A percentile compares a stretch with the other conserved stretches of the same genome.
Conservation (phyloP, 2,888 invertebrate genomes). For the Andricus quercusramuli region DNA sequence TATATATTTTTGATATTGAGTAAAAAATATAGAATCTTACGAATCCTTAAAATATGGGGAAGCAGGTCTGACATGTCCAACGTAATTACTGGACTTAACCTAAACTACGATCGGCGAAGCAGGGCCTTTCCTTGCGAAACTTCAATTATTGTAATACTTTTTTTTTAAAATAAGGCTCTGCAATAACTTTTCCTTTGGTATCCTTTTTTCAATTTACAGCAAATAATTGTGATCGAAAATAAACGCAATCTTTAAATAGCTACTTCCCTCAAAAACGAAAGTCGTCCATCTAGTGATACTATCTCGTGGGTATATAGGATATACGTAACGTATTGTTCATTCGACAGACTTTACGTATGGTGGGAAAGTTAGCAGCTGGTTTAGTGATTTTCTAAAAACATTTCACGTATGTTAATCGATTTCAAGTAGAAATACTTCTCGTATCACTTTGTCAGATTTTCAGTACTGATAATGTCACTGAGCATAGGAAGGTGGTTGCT, state of each 20-base stretch:
- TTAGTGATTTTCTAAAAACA: conserved; percentile 32
- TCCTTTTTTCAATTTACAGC: background rate
- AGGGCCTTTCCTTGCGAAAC: no score
- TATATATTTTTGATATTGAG: no score
- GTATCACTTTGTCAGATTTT: conserved; percentile 17
- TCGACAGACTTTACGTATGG: conserved; percentile 31
- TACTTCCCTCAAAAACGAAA: conserved; percentile 29
- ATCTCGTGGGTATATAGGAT: conserved; percentile 34
- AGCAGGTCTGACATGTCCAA: no score
- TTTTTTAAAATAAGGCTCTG: background rate
- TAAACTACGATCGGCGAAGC: no score
- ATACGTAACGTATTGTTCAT: conserved; percentile 40
- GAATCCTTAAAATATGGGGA: no score
- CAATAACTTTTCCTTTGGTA: background rate
- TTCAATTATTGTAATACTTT: background rate
- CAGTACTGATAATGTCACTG: background rate
- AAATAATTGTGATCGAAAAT: background rate
- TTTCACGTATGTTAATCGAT: conserved; percentile 37
- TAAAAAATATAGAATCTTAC: no score
- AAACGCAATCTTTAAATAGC: conserved; percentile 10
- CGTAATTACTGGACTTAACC: no score
- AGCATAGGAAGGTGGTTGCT: background rate
- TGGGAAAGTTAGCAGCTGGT: conserved; percentile 36
- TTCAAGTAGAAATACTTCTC: conserved; percentile 12
- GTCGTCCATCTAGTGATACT: conserved; percentile 25